Base-by-base conservation (phyloP, 2,888 invertebrate genomes). In the Sicus ferrugineus region DNA sequence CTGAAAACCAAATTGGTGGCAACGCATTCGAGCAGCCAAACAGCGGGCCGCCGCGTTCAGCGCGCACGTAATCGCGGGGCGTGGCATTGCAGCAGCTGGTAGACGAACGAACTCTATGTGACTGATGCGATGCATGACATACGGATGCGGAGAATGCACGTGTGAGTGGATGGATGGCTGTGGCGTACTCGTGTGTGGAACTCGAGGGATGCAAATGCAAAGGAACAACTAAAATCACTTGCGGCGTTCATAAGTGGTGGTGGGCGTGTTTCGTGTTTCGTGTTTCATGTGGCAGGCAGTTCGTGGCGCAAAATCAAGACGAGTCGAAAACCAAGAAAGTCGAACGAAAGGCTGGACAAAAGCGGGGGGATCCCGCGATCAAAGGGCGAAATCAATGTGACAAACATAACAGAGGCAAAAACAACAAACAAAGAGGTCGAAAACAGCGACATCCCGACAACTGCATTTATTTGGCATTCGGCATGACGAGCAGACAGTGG, bases 171-270 rank as follows among this genome's bases (percentile, higher is more conserved):
- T 28, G 46, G 19, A n/a, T 42, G 42, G 9, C 16, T 9, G 42
- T 42, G 42, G 11, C 42, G 54, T 11, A 34, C 21, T 23, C 6
- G 23, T 61, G 42, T 61, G 38, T 61, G 6, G 4, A 16, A 42
- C 9, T 61, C 21, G 61, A 74, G 67, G 67, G 70, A 72, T 70
- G 66, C 70, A 70, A 70, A 75, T 78, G 75, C 74, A 73, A 71
- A 38, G 38, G 16, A 61, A 61, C 23, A 42, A 42, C 61, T 61
- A 61, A 19, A 19, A 21, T 38, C 46, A 23, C 38, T 26, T 63
- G 11, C 26, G 23, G n/a, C 46, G 30, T 70, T 61, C 23, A 28
- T 67, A 68, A 9, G 30, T 23, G n/a, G n/a, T 59, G 34, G 5
- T 38, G 23, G 34, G 23, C 70, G 16, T 64, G 71, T 70, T 72